Evolutionary conservation across 2,888 invertebrate species (phyloP), one percentile per base, ranked within the genome.

Genomic region (Graphium colonna): DNA sequence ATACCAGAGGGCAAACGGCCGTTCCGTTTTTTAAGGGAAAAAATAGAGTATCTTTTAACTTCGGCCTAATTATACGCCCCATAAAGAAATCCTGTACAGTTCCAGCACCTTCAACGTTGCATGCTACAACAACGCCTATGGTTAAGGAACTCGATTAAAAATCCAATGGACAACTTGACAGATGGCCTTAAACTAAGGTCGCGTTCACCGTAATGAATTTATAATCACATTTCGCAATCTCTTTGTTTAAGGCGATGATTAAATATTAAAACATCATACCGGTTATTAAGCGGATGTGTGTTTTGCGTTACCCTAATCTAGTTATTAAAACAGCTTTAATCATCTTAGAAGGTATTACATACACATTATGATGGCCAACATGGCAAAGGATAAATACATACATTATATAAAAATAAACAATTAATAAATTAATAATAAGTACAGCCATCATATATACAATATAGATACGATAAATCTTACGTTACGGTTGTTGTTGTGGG

Each of bases 201-300:
- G 21, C 18, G 15, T 13, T 28, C 40, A 26, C 41, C 33, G 10
- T 43, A 43, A 43, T 28, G 28, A 48, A 52, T 52, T 52, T 26
- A 47, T 48, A 42, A 52, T 16, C 47, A 40, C 47, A 52, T 17
- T 52, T 47, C 28, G 15, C 52, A 38, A 38, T 47, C 47, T 40
- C 31, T 52, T 52, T 46, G 33, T 46, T 43, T 45, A 38, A 28
- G 13, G 21, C 41, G 42, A 47, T 52, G 36, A 52, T 47, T 52
- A 47, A 42, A 46, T 28, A 52, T 52, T 52, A 46, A 39, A 45
- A 39, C 40, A 44, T 51, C 44, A 51, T 44, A 28, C 26, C 15
- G 16, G 26, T 39, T 12, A 12, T 42, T 15, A 31, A 8, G 13
- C n/a, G 9, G n/a, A 36, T 36, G 18, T 39, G 13, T 39, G 28